Conservation (phyloP, 1,140 invertebrate genomes). For the Nasonia longicornis region DNA sequence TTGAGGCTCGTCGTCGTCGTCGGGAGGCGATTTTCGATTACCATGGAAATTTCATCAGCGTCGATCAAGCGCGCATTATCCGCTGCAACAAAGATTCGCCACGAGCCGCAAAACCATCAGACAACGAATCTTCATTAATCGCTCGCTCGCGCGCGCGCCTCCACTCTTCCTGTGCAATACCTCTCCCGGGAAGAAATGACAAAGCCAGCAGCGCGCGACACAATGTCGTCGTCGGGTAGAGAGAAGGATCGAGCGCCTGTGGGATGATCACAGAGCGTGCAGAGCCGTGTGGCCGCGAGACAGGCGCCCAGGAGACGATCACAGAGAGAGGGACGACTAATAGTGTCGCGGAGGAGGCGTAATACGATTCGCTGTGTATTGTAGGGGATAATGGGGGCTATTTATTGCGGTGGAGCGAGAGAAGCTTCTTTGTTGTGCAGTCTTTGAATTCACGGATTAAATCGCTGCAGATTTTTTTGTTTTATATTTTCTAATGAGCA, state of each 20-base stretch:
- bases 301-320: not conserved
- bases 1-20: not conserved
- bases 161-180: not conserved
- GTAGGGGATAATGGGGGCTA: not conserved
- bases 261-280: slow-evolving; percentile 59
- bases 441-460: no score
- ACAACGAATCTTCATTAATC: no score
- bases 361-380: not conserved
- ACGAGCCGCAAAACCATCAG: no score
- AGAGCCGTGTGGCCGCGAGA: not conserved
- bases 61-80: not conserved
- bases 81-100: no score
- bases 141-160: no score
- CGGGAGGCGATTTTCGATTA: slow-evolving; percentile 19
- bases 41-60: slow-evolving; percentile 9
- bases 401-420: not conserved
- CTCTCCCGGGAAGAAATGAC: slow-evolving; percentile 48
- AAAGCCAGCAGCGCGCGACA: slow-evolving; percentile 38
- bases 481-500: not conserved
- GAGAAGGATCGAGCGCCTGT: slow-evolving; percentile 53
- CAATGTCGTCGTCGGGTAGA: slow-evolving; percentile 28
- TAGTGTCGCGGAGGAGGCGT: not conserved
- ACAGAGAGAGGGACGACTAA: not conserved
- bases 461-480: no score
- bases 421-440: not conserved